Conservation (phyloP, 2,888 invertebrate genomes). For the Halocaridina rubra region DNA sequence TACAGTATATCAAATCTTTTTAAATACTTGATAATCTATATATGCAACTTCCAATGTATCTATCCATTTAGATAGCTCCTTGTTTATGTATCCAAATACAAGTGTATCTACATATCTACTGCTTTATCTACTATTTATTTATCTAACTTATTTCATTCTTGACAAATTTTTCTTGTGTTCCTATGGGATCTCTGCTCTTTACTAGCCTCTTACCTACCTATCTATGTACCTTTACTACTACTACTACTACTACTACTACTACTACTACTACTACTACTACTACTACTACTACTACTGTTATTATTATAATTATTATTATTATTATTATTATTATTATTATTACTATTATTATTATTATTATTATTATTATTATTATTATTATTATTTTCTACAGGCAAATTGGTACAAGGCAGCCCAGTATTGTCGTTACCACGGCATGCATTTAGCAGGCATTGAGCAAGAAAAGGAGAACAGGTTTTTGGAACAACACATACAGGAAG, state of each 20-base stretch:
- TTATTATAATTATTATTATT: not conserved
- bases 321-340: not conserved
- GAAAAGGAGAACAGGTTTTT: constrained; percentile 91
- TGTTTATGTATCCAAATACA: not conserved
- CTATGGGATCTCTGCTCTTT: no score
- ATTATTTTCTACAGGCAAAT: constrained; percentile 78
- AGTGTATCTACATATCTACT: no score
- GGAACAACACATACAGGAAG: constrained; percentile 90
- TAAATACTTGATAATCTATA: not conserved
- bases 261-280: not conserved
- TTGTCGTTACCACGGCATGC: constrained; percentile 93
- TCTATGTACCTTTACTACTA: not conserved
- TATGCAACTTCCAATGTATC: not conserved
- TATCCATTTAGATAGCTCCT: not conserved
- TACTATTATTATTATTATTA: not conserved
- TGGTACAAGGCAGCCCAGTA: constrained; percentile 93
- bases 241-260: not conserved
- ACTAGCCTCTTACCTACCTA: no score
- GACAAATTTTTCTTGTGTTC: no score
- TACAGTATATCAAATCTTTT: no score
- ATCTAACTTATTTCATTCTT: no score
- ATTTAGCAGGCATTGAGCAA: constrained; percentile 87
- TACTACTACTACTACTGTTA: not conserved
- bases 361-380: not conserved
- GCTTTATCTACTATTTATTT: no score